These are phyloP conservation scores for Digitonthophagus gazella DNA, from an alignment of 2,888 invertebrate genomes.

Conservation along the genomic window DNA sequence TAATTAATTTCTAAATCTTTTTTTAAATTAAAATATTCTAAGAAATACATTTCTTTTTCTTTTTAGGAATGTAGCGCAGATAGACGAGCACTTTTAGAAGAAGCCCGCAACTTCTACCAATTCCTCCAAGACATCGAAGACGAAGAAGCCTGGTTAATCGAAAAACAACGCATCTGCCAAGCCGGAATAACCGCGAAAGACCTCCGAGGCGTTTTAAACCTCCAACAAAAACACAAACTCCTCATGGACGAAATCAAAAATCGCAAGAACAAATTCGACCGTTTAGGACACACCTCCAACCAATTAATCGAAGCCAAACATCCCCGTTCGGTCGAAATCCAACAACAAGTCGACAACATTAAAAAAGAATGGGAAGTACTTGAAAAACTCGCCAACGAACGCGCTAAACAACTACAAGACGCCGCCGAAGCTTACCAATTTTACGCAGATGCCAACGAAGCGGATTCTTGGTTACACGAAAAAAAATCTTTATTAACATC, in stretches of 20 bases:
- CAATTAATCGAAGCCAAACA: slow-evolving; percentile 78
- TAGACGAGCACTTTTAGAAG: slow-evolving; percentile 82
- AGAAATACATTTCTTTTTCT: slow-evolving; percentile 18
- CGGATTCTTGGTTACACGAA: slow-evolving; percentile 96
- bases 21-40: not conserved
- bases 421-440: slow-evolving; percentile 94
- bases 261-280: slow-evolving; percentile 67
- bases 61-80: slow-evolving; percentile 69
- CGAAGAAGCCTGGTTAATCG: slow-evolving; percentile 95
- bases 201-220: slow-evolving; percentile 80
- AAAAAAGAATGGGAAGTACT: slow-evolving; percentile 87
- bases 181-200: slow-evolving; percentile 94
- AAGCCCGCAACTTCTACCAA: slow-evolving; percentile 90
- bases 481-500: slow-evolving; percentile 89
- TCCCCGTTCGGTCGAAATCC: slow-evolving; percentile 78
- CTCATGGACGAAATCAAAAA: slow-evolving; percentile 86
- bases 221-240: slow-evolving; percentile 91
- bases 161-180: slow-evolving; percentile 90
- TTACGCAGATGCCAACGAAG: slow-evolving; percentile 96
- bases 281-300: slow-evolving; percentile 50
- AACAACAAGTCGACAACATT: slow-evolving; percentile 73
- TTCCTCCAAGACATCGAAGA: slow-evolving; percentile 97
- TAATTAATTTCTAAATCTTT: too few species aligned
- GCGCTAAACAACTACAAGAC: slow-evolving; percentile 77
- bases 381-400: slow-evolving; percentile 73